These are phyloP conservation scores for Rhodeus uyekii DNA, from an alignment of 2,797 vertebrate genomes.

Conservation along the genomic window DNA sequence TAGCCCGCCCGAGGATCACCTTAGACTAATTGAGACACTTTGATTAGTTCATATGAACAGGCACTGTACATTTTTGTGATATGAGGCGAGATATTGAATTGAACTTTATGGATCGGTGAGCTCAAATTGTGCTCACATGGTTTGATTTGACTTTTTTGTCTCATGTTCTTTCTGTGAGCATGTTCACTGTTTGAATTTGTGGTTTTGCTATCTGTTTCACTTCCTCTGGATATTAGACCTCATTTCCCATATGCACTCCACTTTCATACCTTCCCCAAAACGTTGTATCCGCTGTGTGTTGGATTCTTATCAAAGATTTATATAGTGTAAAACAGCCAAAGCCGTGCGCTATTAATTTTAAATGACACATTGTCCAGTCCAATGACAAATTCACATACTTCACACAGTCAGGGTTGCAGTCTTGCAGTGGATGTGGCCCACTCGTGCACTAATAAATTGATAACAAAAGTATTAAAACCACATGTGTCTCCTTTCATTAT, in stretches of 20 bases:
- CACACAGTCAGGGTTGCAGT: slow-evolving; percentile 57
- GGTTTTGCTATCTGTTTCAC: slow-evolving; percentile 49
- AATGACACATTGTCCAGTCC: slow-evolving; percentile 69
- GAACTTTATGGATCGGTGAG: slow-evolving; percentile 6
- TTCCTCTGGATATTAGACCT: slow-evolving; percentile 38
- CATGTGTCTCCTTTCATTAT: slow-evolving; percentile 79
- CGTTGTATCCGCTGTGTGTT: slow-evolving; percentile 57
- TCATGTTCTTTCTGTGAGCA: slow-evolving; percentile 9
- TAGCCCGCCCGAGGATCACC: slow-evolving; percentile 57
- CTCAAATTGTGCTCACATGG: not conserved
- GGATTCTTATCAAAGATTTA: slow-evolving; percentile 83
- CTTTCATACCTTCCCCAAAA: slow-evolving; percentile 60
- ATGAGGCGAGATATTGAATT: slow-evolving; percentile 39
- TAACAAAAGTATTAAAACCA: slow-evolving; percentile 81
- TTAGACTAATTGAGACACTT: slow-evolving; percentile 54
- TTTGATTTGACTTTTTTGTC: not conserved
- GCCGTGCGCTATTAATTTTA: slow-evolving; percentile 75
- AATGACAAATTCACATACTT: slow-evolving; percentile 78
- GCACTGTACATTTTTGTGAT: slow-evolving; percentile 31
- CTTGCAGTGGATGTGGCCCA: slow-evolving; percentile 68
- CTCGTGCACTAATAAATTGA: slow-evolving; percentile 76
- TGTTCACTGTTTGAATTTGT: slow-evolving; percentile 10
- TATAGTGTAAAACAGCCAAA: slow-evolving; percentile 80
- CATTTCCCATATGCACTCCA: slow-evolving; percentile 62
- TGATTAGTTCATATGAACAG: slow-evolving; percentile 54